Evolutionary conservation across 2,113 vertebrate species (phyloP).

Genomic region (Tilapia sparmanii): DNA sequence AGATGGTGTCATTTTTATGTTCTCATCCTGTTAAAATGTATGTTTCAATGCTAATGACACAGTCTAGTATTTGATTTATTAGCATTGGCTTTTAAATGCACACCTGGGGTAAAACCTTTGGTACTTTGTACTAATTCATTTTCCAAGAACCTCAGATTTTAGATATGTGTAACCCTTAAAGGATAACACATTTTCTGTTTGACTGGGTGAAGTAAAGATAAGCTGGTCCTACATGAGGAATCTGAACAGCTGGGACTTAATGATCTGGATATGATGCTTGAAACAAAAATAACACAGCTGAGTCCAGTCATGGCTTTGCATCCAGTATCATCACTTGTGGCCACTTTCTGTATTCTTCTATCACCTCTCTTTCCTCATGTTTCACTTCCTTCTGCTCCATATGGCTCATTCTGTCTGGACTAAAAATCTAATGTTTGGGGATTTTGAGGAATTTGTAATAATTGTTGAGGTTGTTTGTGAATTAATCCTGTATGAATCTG

Average conservation of each 20-base stretch:
- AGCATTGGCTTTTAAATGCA: background rate
- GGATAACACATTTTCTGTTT: background rate
- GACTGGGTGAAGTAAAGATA: background rate
- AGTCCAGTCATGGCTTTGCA: background rate
- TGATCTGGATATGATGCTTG: background rate
- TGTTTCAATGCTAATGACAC: background rate
- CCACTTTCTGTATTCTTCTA: background rate
- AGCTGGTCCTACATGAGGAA: background rate
- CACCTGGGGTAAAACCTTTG: background rate
- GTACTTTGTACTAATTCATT: background rate
- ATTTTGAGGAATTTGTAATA: background rate
- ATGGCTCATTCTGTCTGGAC: background rate
- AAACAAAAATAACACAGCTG: background rate
- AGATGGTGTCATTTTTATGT: background rate
- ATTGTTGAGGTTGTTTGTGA: background rate
- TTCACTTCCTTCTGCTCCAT: background rate
- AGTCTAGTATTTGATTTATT: background rate
- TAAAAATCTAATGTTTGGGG: background rate
- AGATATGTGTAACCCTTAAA: background rate
- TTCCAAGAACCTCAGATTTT: background rate
- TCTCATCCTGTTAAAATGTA: background rate
- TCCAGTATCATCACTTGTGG: background rate
- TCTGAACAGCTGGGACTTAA: background rate
- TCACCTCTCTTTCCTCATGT: background rate
- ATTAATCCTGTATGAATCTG: fast-evolving